Conservation (phyloP, 2,797 vertebrate genomes). For the Hybognathus amarus region DNA sequence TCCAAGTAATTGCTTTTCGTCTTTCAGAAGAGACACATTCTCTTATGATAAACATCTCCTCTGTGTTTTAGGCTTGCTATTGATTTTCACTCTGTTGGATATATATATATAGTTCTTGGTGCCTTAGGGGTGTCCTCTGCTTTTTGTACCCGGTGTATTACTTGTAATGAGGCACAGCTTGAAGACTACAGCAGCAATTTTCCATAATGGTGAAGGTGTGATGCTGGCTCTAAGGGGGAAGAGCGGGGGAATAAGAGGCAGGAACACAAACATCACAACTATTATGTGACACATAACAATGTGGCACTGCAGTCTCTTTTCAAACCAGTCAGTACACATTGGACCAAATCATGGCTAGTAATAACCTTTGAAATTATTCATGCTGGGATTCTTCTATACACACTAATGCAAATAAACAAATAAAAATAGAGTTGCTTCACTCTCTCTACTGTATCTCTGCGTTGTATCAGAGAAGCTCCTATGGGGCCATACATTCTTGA, state of each 20-base stretch:
- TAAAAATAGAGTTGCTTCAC: neutral
- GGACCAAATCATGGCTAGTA: neutral
- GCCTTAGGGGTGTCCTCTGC: slow-evolving; percentile 81
- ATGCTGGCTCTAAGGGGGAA: slow-evolving; percentile 64
- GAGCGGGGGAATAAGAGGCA: slow-evolving; percentile 44
- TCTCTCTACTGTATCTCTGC: neutral
- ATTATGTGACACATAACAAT: slow-evolving; percentile 27
- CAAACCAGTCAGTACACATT: neutral
- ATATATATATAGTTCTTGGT: slow-evolving; percentile 80
- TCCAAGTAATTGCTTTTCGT: slow-evolving; percentile 40
- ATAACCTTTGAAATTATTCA: neutral
- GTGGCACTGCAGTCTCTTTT: slow-evolving; percentile 6
- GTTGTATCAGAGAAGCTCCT: neutral
- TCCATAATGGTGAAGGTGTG: slow-evolving; percentile 78
- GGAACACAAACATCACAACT: slow-evolving; percentile 43
- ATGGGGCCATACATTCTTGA: neutral
- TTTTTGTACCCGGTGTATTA: slow-evolving; percentile 84
- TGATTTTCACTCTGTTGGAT: slow-evolving; percentile 90
- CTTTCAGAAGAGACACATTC: slow-evolving; percentile 73
- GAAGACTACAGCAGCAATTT: slow-evolving; percentile 84
- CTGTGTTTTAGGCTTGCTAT: slow-evolving; percentile 84
- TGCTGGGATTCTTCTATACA: neutral
- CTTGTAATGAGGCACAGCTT: slow-evolving; percentile 87
- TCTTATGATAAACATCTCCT: slow-evolving; percentile 75
- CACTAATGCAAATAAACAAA: neutral